A percentile compares a stretch with the other conserved stretches of the same genome.
phyloP scores from a whole-genome alignment of 1,140 invertebrate species.

The Drosophila bipectinata region DNA sequence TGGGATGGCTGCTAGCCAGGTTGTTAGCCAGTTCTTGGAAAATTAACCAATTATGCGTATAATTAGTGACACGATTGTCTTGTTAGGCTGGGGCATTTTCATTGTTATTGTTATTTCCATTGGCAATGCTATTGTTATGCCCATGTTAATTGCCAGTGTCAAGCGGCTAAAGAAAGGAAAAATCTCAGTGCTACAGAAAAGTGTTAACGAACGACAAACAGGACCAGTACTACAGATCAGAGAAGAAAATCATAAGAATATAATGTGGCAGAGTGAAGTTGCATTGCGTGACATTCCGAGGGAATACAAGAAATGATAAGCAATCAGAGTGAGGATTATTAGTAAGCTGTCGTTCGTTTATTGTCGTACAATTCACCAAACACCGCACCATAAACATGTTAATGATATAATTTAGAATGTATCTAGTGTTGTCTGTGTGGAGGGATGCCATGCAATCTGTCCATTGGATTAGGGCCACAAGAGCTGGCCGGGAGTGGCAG shows the following conservation, averaged over 20 bases:
- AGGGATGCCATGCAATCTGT: slow-evolving; percentile 53
- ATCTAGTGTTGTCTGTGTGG: slow-evolving; percentile 15
- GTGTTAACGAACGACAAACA: slow-evolving; percentile 72
- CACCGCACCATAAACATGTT: slow-evolving; percentile 50
- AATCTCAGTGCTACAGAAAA: slow-evolving; percentile 34
- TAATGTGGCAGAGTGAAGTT: not conserved
- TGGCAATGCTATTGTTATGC: slow-evolving; percentile 50
- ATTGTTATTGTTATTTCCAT: slow-evolving; percentile 48
- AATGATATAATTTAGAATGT: slow-evolving; percentile 45
- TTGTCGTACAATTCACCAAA: slow-evolving; percentile 65
- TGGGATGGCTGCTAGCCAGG: slow-evolving; percentile 17
- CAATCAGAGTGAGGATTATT: slow-evolving; percentile 51
- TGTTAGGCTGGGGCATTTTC: slow-evolving; percentile 50
- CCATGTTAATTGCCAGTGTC: slow-evolving; percentile 74
- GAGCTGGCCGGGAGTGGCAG: slow-evolving; percentile 48
- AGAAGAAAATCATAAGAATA: slow-evolving; percentile 19
- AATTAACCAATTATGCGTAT: slow-evolving; percentile 82
- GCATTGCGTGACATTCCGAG: slow-evolving; percentile 45
- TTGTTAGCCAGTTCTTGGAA: slow-evolving; percentile 69
- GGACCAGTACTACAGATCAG: slow-evolving; percentile 1
- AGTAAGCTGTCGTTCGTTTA: slow-evolving; percentile 58
- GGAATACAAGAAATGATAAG: slow-evolving; percentile 38
- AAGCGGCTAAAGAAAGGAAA: slow-evolving; percentile 67
- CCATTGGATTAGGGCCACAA: slow-evolving; percentile 59
- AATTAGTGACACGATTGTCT: slow-evolving; percentile 83